Evolutionary conservation across 2,113 vertebrate species (phyloP).

Genomic region (Pheucticus melanocephalus): DNA sequence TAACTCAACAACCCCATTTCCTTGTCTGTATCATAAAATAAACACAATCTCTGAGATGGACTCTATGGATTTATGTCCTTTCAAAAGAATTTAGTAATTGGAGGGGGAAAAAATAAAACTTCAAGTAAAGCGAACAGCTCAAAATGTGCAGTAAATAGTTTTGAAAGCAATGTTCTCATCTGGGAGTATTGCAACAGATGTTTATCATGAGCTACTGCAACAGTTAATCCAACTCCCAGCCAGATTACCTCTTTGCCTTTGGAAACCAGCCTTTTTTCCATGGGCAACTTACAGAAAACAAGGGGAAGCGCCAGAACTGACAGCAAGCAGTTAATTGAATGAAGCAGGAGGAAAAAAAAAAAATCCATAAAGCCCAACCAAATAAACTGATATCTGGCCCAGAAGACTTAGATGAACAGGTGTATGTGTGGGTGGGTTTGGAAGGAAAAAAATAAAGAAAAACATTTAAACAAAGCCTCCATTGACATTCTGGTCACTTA

Average conservation of each 20-base stretch:
- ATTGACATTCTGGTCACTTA: neutral
- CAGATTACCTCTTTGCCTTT: slow-evolving; percentile 33
- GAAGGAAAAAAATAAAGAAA: neutral
- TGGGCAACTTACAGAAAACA: neutral
- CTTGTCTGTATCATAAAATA: neutral
- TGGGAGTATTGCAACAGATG: slow-evolving; percentile 44
- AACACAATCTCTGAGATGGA: neutral
- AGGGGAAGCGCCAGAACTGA: neutral
- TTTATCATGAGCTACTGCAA: slow-evolving; percentile 50
- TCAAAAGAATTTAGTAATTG: neutral
- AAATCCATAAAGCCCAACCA: neutral
- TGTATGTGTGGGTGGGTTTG: slow-evolving; percentile 17
- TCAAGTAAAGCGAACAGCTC: neutral
- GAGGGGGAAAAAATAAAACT: neutral
- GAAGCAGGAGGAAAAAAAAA: rapidly evolving
- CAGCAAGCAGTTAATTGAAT: slow-evolving; percentile 22
- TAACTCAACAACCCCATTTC: neutral
- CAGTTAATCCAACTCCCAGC: neutral
- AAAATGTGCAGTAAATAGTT: slow-evolving; percentile 27
- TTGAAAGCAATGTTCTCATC: slow-evolving; percentile 31
- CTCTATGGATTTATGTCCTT: neutral
- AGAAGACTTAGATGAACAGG: slow-evolving; percentile 38
- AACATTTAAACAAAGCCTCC: slow-evolving; percentile 30
- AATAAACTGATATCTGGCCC: slow-evolving; percentile 1
- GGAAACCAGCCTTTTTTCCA: neutral